Evolutionary conservation across 2,797 vertebrate genomes (phyloP).

Genomic region (Myotis daubentonii): DNA sequence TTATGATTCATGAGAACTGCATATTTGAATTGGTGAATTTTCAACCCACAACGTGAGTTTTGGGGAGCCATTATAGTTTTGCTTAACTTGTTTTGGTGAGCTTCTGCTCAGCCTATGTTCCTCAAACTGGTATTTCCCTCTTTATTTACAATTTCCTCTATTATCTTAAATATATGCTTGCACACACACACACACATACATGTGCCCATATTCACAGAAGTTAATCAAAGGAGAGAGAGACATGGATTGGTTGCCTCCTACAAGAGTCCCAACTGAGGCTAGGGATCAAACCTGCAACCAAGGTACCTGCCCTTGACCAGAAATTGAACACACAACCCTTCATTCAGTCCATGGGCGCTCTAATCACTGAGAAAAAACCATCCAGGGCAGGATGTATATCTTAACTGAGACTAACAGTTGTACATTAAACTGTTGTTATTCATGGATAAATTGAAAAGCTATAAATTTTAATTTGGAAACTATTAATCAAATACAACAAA

Average conservation of each 20-base stretch:
- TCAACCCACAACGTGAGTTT: background rate
- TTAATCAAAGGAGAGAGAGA: background rate
- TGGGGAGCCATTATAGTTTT: background rate
- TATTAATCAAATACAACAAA: background rate
- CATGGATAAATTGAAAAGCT: background rate
- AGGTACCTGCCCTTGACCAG: no score
- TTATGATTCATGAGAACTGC: background rate
- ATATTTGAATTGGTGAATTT: background rate
- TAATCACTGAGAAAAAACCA: no score
- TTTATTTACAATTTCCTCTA: background rate
- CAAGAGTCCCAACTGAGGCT: no score
- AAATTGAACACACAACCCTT: no score
- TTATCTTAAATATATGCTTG: background rate
- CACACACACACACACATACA: background rate
- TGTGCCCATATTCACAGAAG: background rate
- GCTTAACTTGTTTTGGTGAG: background rate
- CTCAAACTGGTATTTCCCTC: background rate
- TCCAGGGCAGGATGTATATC: background rate
- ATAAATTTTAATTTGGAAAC: background rate
- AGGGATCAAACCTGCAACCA: no score
- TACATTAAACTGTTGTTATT: background rate
- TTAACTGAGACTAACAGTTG: background rate
- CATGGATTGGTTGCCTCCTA: background rate
- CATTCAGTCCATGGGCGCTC: no score
- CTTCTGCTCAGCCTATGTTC: background rate